Percentiles rank a stretch among this genome's conserved stretches.
Evolutionary conservation across 2,888 invertebrate species (phyloP).

Genomic region (Odontothrips loti): DNA sequence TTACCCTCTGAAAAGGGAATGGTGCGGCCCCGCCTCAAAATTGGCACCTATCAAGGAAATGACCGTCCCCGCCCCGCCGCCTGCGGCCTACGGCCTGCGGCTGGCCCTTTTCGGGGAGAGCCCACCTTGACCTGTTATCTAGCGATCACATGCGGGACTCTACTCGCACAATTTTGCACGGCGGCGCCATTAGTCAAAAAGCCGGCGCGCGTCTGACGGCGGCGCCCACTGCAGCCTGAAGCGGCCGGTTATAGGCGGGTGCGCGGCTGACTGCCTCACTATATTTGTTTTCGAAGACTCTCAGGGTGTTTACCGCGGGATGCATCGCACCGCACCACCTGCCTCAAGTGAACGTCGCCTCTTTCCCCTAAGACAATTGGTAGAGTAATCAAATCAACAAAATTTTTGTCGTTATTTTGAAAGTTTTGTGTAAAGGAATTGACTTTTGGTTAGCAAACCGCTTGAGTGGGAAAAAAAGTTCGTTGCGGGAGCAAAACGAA

Average conservation of each 20-base stretch:
- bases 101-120: neutral
- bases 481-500: too few species aligned
- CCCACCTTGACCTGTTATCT: neutral
- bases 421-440: too few species aligned
- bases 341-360: too few species aligned
- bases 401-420: too few species aligned
- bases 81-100: neutral
- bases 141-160: neutral
- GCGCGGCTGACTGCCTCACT: neutral
- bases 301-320: too few species aligned
- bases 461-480: too few species aligned
- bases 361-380: too few species aligned
- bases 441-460: too few species aligned
- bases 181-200: neutral
- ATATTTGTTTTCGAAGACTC: neutral
- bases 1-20: neutral
- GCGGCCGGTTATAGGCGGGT: too few species aligned
- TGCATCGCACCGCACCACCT: too few species aligned
- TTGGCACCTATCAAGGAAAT: constrained; percentile 22
- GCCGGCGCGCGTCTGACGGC: neutral
- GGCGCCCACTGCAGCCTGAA: too few species aligned
- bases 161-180: neutral
- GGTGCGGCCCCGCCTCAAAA: neutral
- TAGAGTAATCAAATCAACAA: too few species aligned
- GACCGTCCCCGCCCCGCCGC: neutral